Base-by-base conservation (phyloP, 35 echinoderm and acorn worm species). In the Anneissia japonica region DNA sequence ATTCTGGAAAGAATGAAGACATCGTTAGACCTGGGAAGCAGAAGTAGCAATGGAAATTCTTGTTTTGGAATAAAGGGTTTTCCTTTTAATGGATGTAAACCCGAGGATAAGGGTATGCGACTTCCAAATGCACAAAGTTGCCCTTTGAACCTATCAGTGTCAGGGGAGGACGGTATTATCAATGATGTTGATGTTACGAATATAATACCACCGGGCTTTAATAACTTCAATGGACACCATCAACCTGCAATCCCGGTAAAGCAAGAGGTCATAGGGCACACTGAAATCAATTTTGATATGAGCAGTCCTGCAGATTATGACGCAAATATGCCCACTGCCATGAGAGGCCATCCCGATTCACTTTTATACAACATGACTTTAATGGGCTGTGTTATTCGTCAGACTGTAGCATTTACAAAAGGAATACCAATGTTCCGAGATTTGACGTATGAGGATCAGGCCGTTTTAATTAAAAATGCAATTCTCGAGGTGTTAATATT, bases 401-500 rank as follows among this genome's bases (percentile, higher is more conserved):
- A 99, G 75, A 99, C 96, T 88, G 96, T 99, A 36, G 85, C 89
- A 43, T 99, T 99, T 83, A 93, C 96, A 34, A 99, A 99, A 77
- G 89, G 92, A 81, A 91, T 99, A 35, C 96, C 96, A 38, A 89
- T 89, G 38, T 99, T 99, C 81, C 82, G 96, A 43, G 87, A 88
- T 46, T 87, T 99, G 72, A 88, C 96, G 0, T 99, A 99, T 81
- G 96, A 99, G 40, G 96, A 99, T 79, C 96, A 99, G 73, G 96
- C 96, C 4, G 92, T 99, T 16, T 84, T 99, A 32, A 93, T 99
- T 82, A 99, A 99, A 88, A 88, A 93, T 76, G 91, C 96, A 40
- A 99, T 99, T 74, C 80, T 99, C 79, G 96, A 99, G 81, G 88
- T 99, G 38, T 83, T 99, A 80, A 94, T 99, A 86, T 56, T 99